Conservation (phyloP, 1,140 invertebrate genomes). For the Papilio glaucus region DNA sequence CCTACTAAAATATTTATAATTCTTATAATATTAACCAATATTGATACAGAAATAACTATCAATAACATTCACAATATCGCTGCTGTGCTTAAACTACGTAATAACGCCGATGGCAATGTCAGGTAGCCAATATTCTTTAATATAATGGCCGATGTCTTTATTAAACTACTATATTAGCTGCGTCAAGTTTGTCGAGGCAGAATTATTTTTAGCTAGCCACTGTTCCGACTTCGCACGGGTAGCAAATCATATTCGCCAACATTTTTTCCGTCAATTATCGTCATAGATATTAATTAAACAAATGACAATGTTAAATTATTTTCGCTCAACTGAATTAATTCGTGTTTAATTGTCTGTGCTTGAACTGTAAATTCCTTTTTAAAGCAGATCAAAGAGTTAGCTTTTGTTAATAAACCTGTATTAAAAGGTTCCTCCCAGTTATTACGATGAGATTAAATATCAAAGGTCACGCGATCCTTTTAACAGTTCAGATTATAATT, state of each 20-base stretch:
- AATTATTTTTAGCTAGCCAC: not conserved
- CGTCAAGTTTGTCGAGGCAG: not conserved
- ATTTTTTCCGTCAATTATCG: too few relatives aligned
- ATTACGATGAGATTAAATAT: not conserved
- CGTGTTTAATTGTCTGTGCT: not conserved
- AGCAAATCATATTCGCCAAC: too few relatives aligned
- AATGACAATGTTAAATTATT: too few relatives aligned
- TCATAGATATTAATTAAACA: too few relatives aligned
- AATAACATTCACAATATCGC: not conserved
- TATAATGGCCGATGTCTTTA: constrained; percentile 8
- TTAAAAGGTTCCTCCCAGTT: not conserved
- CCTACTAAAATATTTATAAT: not conserved
- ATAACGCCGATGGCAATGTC: not conserved
- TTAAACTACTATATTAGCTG: constrained; percentile 10
- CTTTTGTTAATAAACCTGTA: not conserved
- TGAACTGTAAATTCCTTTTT: not conserved
- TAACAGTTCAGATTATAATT: not conserved
- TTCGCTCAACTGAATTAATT: not conserved
- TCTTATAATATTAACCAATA: not conserved
- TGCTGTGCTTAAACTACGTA: not conserved
- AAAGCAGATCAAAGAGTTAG: not conserved
- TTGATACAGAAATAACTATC: not conserved
- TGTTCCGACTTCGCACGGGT: not conserved
- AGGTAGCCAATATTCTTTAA: not conserved
- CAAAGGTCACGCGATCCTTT: not conserved